Base-by-base conservation (phyloP, 2,797 vertebrate genomes). In the Catostomus latipinnis region DNA sequence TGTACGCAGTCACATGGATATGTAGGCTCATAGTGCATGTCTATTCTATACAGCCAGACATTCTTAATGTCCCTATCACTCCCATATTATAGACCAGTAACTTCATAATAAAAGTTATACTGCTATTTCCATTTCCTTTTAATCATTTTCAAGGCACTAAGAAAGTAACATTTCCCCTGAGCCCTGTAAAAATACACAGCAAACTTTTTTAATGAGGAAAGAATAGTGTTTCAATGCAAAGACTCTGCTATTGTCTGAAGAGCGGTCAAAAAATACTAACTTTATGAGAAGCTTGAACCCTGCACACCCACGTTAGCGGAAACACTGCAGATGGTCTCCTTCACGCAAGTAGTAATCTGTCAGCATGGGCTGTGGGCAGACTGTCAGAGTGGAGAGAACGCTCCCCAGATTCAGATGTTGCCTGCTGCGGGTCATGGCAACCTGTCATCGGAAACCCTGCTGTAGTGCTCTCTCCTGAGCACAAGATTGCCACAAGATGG, bases 271-370 rank as follows among this genome's bases (percentile, higher is more conserved):
- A 85, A 91, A 85, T 88, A 86, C 83, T 89, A 88, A 91, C 84
- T 82, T 88, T 89, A 50, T 65, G 62, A 73, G 71, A 54, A 67
- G 74, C 8, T n/a, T 18, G 71, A 78, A 87, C 56, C 63, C 79
- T 72, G 43, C 71, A 70, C 66, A 13, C 43, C 71, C 81, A 79
- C 70, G 65, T 72, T 85, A 83, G 83, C 76, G 71, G 85, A 80
- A 86, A 74, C 46, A 65, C 67, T 85, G 88, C 90, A 92, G 88
- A 92, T 91, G 89, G 82, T 89, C 84, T 84, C 58, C 85, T 80
- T 77, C 72, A 65, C 65, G 74, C 77, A 1, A 7, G 57, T 80
- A 89, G 91, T 86, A 91, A 89, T 90, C 86, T 90, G 87, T 91
- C 87, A 91, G 85, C 82, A 81, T 80, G 82, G 82, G 71, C 85